A percentile compares a stretch with the other conserved stretches of the same genome.
These are phyloP conservation scores for Hippopotamus amphibius DNA, from an alignment of 2,113 vertebrate species.

Conservation along the genomic window DNA sequence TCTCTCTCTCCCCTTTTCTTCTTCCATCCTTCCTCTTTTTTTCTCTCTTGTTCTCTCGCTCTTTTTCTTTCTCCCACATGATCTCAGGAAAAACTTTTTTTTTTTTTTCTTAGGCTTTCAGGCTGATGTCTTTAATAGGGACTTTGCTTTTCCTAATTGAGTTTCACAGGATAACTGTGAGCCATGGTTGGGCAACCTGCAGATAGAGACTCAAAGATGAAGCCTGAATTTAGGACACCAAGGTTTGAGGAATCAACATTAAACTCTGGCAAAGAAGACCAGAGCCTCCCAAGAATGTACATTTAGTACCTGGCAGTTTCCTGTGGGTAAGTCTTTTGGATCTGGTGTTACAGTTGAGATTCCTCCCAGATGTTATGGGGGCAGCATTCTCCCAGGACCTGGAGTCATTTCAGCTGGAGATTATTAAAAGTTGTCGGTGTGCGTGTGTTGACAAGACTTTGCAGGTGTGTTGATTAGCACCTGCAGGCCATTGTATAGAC, in stretches of 20 bases:
- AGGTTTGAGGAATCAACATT: neutral
- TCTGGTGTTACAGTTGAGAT: neutral
- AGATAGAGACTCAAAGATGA: neutral
- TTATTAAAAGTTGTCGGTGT: neutral
- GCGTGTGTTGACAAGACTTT: neutral
- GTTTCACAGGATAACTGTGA: slow-evolving; percentile 63
- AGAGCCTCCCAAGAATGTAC: slow-evolving; percentile 25
- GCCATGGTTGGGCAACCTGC: neutral
- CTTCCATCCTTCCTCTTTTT: rapidly evolving
- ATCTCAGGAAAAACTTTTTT: slow-evolving; percentile 67
- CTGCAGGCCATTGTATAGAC: neutral
- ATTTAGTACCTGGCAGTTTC: slow-evolving; percentile 8
- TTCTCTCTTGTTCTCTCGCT: too few relatives aligned
- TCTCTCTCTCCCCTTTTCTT: neutral
- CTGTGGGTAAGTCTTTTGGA: neutral
- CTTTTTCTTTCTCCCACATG: slow-evolving; percentile 56
- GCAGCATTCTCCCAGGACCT: slow-evolving; percentile 43
- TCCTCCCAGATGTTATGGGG: slow-evolving; percentile 43
- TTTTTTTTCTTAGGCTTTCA: slow-evolving; percentile 64
- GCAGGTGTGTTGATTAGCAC: slow-evolving; percentile 53
- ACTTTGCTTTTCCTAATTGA: slow-evolving; percentile 63
- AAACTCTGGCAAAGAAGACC: slow-evolving; percentile 39
- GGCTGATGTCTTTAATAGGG: slow-evolving; percentile 68
- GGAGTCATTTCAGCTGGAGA: slow-evolving; percentile 28
- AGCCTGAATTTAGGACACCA: neutral